Percentiles rank a stretch among this genome's conserved stretches.
Evolutionary conservation across 2,888 invertebrate genomes (phyloP).

Genomic region (Heliconius ismenius): DNA sequence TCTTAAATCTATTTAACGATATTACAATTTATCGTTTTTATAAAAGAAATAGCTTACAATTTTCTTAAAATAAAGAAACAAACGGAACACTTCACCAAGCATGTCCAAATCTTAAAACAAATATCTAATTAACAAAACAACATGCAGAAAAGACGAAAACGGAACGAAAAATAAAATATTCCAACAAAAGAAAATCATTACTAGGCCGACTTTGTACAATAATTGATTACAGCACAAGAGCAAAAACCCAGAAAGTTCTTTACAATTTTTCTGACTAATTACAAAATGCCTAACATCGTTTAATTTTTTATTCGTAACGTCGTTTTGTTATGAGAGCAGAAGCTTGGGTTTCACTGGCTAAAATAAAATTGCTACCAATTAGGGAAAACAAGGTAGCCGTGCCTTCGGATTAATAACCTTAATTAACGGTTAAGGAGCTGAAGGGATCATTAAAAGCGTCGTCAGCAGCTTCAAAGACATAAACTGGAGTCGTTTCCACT

Average conservation of each 20-base stretch:
- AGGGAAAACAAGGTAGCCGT: constrained; percentile 76
- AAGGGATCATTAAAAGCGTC: constrained; percentile 65
- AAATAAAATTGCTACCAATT: constrained; percentile 79
- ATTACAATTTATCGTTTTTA: too few species aligned
- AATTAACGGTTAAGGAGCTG: constrained; percentile 73
- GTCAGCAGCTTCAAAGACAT: constrained; percentile 54
- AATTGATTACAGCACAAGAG: constrained; percentile 33
- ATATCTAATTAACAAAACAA: constrained; percentile 13
- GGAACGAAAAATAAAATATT: constrained; percentile 26
- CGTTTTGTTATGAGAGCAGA: constrained; percentile 67
- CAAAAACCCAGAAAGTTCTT: constrained; percentile 30
- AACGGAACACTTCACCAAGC: not conserved
- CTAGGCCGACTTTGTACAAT: constrained; percentile 30
- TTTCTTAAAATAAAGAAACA: too few species aligned
- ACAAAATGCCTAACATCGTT: constrained; percentile 43
- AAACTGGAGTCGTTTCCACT: constrained; percentile 49
- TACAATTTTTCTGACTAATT: constrained; percentile 29
- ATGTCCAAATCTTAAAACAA: not conserved
- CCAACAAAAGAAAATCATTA: constrained; percentile 32
- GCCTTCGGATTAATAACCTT: constrained; percentile 77
- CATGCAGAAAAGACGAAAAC: constrained; percentile 8
- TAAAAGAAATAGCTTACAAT: too few species aligned
- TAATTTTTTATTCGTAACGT: constrained; percentile 46
- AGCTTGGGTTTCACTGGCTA: constrained; percentile 58
- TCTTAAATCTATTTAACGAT: too few species aligned